Base-by-base conservation (phyloP, 2,888 invertebrate genomes). In the Amblyjoppa proteus region DNA sequence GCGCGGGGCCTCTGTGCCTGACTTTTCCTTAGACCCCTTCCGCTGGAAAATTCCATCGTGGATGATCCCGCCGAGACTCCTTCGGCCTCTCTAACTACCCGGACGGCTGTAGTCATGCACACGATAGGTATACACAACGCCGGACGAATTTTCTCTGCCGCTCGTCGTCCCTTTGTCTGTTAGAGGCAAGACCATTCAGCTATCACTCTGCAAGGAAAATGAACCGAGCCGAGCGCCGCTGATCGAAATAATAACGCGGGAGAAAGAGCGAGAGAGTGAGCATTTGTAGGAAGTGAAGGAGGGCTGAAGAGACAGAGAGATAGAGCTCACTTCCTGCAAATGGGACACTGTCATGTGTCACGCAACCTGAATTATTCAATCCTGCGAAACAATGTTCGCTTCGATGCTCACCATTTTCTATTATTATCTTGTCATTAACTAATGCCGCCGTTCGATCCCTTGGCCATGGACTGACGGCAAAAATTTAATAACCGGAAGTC, bases 21-120 rank as follows among this genome's bases (percentile, higher is more conserved):
- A 81, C 73, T 81, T 68, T 85, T 81, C 82, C 64, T 85, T 20
- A 71, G 77, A 64, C 70, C 70, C 38, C 74, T 82, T 75, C 64
- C 81, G 38, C 70, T 31, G 45, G 61, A 53, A 53, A 77, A 74
- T 20, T 69, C 45, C 69, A 69, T 38, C 56, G 45, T 69, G 77
- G 45, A 84, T 73, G 61, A 69, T 76, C 64, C 75, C 64, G 61
- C 20, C 13, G 49, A 49, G 13, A 49, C 49, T 58, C 20, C 28
- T 6, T 28, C 58, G 58, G 25, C 25, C 16, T 25, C 28, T 31
- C 61, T 49, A 49, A 49, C 16, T 16, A 61, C 16, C 28, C 13
- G 16, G 16, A 13, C 45, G 45, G 28, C 61, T 16, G 28, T 13
- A 31, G 61, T 16, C 31, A 61, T 13, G 61, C 25, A 58, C 56